phyloP scores from a whole-genome alignment of 1,140 invertebrate genomes.

The Uloborus diversus region DNA sequence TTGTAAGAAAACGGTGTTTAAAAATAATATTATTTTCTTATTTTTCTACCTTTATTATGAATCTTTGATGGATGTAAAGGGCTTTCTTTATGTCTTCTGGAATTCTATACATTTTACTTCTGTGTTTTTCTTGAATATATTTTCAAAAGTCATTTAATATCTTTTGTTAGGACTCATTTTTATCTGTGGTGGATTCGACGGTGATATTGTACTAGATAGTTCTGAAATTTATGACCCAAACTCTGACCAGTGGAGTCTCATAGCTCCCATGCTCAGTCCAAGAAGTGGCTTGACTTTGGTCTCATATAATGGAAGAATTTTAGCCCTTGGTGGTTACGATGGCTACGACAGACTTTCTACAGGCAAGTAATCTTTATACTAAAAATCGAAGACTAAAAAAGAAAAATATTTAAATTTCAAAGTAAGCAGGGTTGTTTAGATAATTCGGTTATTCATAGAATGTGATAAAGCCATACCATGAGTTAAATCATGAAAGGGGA shows the following conservation, averaged over 20 bases:
- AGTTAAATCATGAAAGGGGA: too few relatives aligned
- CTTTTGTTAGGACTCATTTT: constrained; percentile 72
- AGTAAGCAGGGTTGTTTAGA: too few relatives aligned
- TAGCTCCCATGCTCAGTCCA: constrained; percentile 78
- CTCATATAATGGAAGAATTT: constrained; percentile 74
- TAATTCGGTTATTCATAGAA: too few relatives aligned
- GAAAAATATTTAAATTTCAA: too few relatives aligned
- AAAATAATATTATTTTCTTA: too few relatives aligned
- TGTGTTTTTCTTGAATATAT: neutral
- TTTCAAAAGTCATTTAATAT: neutral
- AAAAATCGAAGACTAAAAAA: too few relatives aligned
- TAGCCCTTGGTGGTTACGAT: constrained; percentile 80
- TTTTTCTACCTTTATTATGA: neutral
- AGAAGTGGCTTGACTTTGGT: constrained; percentile 81
- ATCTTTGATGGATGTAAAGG: neutral
- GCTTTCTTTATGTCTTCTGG: neutral
- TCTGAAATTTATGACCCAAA: constrained; percentile 66
- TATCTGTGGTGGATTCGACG: constrained; percentile 72
- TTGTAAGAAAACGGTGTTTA: too few relatives aligned
- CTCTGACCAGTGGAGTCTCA: constrained; percentile 73
- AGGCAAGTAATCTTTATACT: constrained; percentile 22
- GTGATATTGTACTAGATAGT: constrained; percentile 65
- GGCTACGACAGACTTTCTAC: constrained; percentile 73
- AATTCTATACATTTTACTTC: neutral
- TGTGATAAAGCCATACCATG: too few relatives aligned